Base-by-base conservation (phyloP, 2,797 vertebrate genomes). In the Coccyzus lansbergi region DNA sequence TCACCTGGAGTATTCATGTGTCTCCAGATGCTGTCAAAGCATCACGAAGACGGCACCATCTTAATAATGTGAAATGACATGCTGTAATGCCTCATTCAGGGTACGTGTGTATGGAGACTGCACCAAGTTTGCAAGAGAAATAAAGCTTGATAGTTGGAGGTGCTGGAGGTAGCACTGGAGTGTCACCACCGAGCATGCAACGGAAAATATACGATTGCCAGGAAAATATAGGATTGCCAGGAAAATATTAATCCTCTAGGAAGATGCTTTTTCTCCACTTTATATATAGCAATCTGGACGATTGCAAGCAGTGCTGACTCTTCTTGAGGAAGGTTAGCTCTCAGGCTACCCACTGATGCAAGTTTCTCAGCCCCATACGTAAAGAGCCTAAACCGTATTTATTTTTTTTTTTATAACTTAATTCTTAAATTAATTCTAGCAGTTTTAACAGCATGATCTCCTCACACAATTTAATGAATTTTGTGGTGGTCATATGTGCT, bases 361-460 rank as follows among this genome's bases (percentile, higher is more conserved):
- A 76, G 89, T 82, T 95, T 94, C 80, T 91, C 63, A n/a, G 44
- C 60, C 58, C 87, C 42, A 11, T 83, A 79, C 79, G 76, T 72
- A 74, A 74, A 77, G 62, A 87, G 9, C 29, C 26, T 72, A 90
- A 92, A 77, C 49, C 80, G 83, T 90, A 7, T 88, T 48, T 46
- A n/a, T 42, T 87, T 59, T 86, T 95, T 95, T 59, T 86, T 95
- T 95, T 93, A 15, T 82, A 90, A 88, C 76, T 44, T 91, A 92
- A 92, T 91, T 95, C 83, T 86, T 91, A 92, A 95, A 93, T 85
- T 92, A 89, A 92, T 88, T 88, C 51, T 88, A 86, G 53, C 38
- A 58, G 53, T 95, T 96, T 93, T 88, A 92, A 77, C 94, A 95
- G 93, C 92, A 40, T 86, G 91, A 91, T 88, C 60, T 86, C 80